Evolutionary conservation across 64 coral and sea anemone genomes (phyloP), one percentile per base, ranked within the genome.

Genomic region (Actinia tenebrosa): DNA sequence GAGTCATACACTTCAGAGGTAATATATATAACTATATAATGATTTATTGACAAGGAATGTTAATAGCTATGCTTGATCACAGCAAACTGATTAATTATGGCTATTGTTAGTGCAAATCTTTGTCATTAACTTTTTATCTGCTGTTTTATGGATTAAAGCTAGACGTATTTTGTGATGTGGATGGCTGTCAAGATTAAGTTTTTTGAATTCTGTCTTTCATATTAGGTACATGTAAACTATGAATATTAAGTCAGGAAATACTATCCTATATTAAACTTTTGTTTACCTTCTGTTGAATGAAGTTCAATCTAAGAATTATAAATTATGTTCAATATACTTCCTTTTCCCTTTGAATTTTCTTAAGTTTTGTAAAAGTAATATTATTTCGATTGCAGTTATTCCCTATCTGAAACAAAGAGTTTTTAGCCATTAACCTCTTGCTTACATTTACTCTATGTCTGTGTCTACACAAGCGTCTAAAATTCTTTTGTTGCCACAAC

Each of bases 1-100:
- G 92, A 92, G 60, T 89, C 83, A 26, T 85, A 85, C 16, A 27
- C 68, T 60, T 98, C 95, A 20, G 95, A 98, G 95, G 95, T 98
- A 82, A 30, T 61, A 25, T 62, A 44, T 71, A 26, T 85, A 60
- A 22, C 20, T 59, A 75, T 42, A 75, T 30, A 75, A 75, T 42
- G 26, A 75, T 30, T 75, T 75, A 75, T 75, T 75, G 69, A 42
- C 69, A 4, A 75, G 69, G 69, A 75, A 75, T 75, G 69, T 75
- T 75, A 9, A 75, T 75, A 42, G 26, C 69, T 10, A 75, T 43
- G 42, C 69, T 75, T 75, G 69, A 75, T 75, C 13, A 42, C n/a
- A 75, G 25, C 25, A 27, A 75, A 75, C 69, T 75, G 69, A 26
- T 75, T 75, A 75, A 75, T 30, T 75, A 75, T 75, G 69, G 26